phyloP scores from a whole-genome alignment of 2,113 vertebrate genomes.

The Perca schrenkii region DNA sequence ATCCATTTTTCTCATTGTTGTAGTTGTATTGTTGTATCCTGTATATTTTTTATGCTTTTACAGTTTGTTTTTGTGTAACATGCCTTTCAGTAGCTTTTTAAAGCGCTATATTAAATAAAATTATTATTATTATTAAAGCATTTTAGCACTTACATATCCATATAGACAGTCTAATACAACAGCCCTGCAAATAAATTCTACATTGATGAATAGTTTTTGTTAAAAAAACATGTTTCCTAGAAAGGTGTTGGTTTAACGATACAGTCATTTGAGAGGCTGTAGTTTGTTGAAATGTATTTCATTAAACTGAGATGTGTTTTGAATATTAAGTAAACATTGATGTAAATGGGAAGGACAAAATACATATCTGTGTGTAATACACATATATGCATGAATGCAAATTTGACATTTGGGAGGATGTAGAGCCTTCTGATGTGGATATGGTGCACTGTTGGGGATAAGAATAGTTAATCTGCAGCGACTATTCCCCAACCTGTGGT shows the following conservation, averaged over 20 bases:
- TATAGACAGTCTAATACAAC: no score
- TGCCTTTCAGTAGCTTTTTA: no score
- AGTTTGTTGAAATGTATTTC: background rate
- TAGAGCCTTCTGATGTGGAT: background rate
- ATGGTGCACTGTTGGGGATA: background rate
- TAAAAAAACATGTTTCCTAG: background rate
- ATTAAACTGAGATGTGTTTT: background rate
- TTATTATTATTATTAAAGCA: no score
- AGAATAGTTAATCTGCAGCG: background rate
- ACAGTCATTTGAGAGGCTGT: background rate
- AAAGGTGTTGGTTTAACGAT: background rate
- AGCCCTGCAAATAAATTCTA: no score
- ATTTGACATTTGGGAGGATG: slow-evolving; percentile 18
- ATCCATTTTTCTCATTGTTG: no score
- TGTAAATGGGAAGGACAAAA: background rate
- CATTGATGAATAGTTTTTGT: no score
- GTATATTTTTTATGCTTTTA: no score
- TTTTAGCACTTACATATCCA: no score
- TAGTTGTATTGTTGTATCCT: no score
- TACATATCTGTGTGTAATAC: background rate
- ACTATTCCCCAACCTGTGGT: background rate
- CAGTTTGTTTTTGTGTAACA: no score
- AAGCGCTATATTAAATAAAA: no score
- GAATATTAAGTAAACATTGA: background rate
- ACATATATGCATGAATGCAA: slow-evolving; percentile 24